Percentiles rank a stretch among this genome's conserved stretches.
Conservation (phyloP, 2,888 invertebrate species). For the Homarus gammarus region DNA sequence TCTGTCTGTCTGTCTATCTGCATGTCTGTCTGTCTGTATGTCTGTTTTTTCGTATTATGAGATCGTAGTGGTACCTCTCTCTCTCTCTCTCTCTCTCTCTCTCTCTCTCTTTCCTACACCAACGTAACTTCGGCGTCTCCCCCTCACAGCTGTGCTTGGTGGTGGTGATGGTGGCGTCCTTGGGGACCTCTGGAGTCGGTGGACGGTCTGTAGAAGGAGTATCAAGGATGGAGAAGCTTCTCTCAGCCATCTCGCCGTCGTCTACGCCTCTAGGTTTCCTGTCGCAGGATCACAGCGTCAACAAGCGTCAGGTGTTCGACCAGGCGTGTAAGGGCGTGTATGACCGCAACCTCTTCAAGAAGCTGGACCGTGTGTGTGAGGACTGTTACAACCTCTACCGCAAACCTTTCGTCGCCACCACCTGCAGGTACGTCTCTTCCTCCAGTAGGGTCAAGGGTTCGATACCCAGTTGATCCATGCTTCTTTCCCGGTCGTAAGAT, state of each 20-base stretch:
- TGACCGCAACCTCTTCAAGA: constrained; percentile 52
- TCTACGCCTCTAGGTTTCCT: background rate
- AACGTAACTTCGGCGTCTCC: no score
- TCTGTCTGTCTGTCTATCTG: no score
- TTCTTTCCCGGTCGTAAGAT: no score
- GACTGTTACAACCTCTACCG: constrained; percentile 75
- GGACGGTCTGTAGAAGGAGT: constrained; percentile 22
- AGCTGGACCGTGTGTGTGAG: constrained; percentile 70
- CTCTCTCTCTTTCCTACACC: background rate
- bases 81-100: background rate
- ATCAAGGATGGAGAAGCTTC: constrained; percentile 9
- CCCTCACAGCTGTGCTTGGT: constrained; percentile 20
- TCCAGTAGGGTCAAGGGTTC: background rate
- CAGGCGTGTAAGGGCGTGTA: constrained; percentile 71
- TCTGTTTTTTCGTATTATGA: no score
- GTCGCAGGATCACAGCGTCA: constrained; percentile 16
- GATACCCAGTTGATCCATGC: no score
- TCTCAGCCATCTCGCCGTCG: constrained; percentile 6
- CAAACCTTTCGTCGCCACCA: constrained; percentile 61
- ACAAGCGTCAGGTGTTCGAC: constrained; percentile 40
- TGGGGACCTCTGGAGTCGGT: background rate
- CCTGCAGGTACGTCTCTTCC: constrained; percentile 65
- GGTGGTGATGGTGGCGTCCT: background rate
- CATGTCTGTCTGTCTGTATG: no score
- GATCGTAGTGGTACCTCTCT: no score